These are phyloP conservation scores for Bombus consobrinus DNA, from an alignment of 1,140 invertebrate genomes.

Conservation along the genomic window DNA sequence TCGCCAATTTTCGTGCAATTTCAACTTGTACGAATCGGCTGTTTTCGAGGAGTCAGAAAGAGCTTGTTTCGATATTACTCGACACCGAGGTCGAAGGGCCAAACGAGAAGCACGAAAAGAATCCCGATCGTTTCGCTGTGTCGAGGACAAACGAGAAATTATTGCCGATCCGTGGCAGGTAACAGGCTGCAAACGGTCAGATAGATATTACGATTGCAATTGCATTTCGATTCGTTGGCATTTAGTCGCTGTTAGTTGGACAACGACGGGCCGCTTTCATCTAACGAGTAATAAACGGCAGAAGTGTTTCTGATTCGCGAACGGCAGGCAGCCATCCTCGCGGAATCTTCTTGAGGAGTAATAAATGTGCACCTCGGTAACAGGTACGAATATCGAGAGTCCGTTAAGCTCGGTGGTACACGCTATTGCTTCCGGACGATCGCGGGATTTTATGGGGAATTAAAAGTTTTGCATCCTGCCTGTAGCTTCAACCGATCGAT, in stretches of 20 bases:
- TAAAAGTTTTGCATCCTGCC: constrained; percentile 67
- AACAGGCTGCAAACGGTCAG: neutral
- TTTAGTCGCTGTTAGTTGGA: neutral
- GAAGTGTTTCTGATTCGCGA: neutral
- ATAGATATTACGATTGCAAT: constrained; percentile 25
- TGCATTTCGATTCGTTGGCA: neutral
- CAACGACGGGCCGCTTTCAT: too few relatives aligned
- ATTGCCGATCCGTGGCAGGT: neutral
- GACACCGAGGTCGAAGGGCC: constrained; percentile 16
- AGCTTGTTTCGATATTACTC: constrained; percentile 46
- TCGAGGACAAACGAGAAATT: constrained; percentile 12
- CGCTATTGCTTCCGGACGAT: constrained; percentile 64
- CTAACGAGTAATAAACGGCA: neutral
- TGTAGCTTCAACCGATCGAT: constrained; percentile 17
- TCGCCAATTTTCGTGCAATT: constrained; percentile 54
- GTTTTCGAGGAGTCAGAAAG: constrained; percentile 27
- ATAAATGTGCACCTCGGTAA: constrained; percentile 6
- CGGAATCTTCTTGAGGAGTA: neutral
- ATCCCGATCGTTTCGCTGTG: neutral
- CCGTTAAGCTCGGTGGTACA: constrained; percentile 25
- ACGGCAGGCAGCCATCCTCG: neutral
- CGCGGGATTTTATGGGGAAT: constrained; percentile 68
- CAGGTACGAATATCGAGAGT: constrained; percentile 37
- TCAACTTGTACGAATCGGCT: constrained; percentile 18
- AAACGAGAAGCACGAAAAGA: constrained; percentile 2